phyloP scores from a whole-genome alignment of 2,113 vertebrate genomes.

The Cygnus buccinator region DNA sequence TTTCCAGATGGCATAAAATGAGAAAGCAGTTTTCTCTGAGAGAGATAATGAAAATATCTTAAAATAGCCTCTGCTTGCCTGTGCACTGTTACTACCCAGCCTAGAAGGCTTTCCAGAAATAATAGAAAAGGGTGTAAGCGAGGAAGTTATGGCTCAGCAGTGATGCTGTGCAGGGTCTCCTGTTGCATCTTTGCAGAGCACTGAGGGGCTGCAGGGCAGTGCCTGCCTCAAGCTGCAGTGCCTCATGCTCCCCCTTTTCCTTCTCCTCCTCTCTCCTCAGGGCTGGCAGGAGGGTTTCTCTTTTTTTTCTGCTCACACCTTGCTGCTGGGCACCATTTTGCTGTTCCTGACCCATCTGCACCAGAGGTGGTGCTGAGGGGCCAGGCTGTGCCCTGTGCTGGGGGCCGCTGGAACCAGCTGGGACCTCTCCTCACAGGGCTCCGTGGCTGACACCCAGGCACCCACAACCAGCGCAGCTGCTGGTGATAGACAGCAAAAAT shows the following conservation, averaged over 20 bases:
- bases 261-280: background rate
- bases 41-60: background rate
- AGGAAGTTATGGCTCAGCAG: background rate
- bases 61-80: background rate
- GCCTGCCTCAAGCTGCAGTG: too few relatives aligned
- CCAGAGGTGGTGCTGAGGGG: background rate
- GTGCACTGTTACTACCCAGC: background rate
- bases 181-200: background rate
- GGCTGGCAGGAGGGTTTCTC: background rate
- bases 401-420: fast-evolving
- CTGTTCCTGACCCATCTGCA: fast-evolving
- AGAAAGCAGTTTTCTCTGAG: background rate
- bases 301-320: fast-evolving
- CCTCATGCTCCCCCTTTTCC: too few relatives aligned
- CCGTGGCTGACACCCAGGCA: fast-evolving
- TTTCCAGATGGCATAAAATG: background rate
- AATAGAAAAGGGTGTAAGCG: background rate
- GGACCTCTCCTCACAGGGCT: background rate
- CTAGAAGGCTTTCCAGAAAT: background rate
- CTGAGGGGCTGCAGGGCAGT: background rate
- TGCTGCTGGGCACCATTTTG: fast-evolving
- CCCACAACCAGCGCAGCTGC: background rate
- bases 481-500: background rate
- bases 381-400: fast-evolving
- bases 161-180: background rate